Base-by-base conservation (phyloP, 1,140 invertebrate species). In the Drosophila neocordata region DNA sequence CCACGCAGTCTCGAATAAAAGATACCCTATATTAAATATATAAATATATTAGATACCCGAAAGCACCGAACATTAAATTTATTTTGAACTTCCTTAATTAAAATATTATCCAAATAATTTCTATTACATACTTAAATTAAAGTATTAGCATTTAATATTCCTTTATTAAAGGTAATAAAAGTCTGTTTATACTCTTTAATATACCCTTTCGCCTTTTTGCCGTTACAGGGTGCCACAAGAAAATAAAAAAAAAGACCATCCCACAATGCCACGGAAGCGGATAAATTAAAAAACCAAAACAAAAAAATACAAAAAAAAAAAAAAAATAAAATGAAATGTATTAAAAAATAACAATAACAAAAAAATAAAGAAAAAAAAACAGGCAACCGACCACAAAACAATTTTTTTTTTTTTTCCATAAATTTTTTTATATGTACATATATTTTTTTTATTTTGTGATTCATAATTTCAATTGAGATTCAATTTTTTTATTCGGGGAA, bases 381-480 rank as follows among this genome's bases (percentile, higher is more conserved):
- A 59, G 12, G 22, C 55, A 55, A 52, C 38, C 60, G 60, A 63
- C 65, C 69, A 44, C 60, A 63, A 70, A 22, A 31, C 18, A 48
- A 48, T 48, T 20, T 48, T 48, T 48, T 48, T 48, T 48, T 22
- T 9, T 20, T 9, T 20, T 68, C 56, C 76, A 65, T 70, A 79
- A 69, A 64, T 62, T 48, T 37, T 74, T 79, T 79, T 74, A 2
- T 48, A 2, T 1, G 8, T 48, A 7, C 5, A 6, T 31, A 24
- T 24, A 24, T 34, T 18, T 15, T 35, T 55, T 64, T 66, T 22
- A 35, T 75, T 79, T 79, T 80, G 66, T 80, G 77, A 79, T 64
- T 80, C 77, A 79, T 79, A 79, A 79, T 70, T 79, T 71, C 37
- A 63, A 70, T 60, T 80, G 58, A 44, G 27, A 61, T 65, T 77